Percentiles rank a stretch among this genome's conserved stretches.
phyloP scores from a whole-genome alignment of 1,140 invertebrate genomes.

The Vanessa tameamea region DNA sequence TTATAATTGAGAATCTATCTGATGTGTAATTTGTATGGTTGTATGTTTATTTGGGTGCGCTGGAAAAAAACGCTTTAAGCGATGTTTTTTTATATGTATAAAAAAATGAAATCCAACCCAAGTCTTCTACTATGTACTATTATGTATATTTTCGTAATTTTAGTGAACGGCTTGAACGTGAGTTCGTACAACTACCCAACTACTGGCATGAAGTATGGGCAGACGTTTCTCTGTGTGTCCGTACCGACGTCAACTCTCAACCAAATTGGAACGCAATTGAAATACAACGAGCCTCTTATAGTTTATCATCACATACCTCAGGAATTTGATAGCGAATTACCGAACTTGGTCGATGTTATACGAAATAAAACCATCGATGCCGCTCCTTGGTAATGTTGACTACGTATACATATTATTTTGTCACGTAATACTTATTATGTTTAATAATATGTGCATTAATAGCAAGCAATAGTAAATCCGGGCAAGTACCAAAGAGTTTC shows the following conservation, averaged over 20 bases:
- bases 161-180: conserved; percentile 61
- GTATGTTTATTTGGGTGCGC: background rate
- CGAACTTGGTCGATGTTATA: conserved; percentile 83
- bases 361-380: conserved; percentile 82
- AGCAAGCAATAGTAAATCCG: no score
- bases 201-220: conserved; percentile 88
- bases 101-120: no score
- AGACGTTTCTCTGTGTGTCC: conserved; percentile 93
- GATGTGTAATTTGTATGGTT: no score
- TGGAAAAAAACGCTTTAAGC: no score
- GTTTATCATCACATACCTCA: conserved; percentile 79
- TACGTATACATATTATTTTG: no score
- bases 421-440: no score
- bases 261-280: conserved; percentile 86
- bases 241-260: conserved; percentile 84
- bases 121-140: no score
- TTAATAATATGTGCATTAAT: no score
- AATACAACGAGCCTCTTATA: conserved; percentile 87
- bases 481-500: no score
- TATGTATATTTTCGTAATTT: conserved; percentile 25
- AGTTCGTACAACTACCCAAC: conserved; percentile 87
- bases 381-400: conserved; percentile 81
- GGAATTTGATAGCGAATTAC: conserved; percentile 77
- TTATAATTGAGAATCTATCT: no score
- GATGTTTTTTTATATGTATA: no score